A percentile compares a stretch with the other conserved stretches of the same genome.
Conservation (phyloP, 2,888 invertebrate genomes). For the Antheraea yamamai region DNA sequence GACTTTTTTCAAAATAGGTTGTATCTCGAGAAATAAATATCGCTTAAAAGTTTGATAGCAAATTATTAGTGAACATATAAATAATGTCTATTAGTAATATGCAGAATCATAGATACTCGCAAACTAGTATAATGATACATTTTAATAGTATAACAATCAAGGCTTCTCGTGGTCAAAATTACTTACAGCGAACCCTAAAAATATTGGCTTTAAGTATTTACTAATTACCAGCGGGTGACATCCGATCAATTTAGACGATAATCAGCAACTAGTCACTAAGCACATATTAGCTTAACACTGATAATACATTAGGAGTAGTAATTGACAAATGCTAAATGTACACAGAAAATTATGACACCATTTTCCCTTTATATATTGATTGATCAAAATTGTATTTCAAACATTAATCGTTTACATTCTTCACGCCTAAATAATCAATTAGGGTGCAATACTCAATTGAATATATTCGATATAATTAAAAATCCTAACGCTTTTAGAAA, state of each 20-base stretch:
- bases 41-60: too few relatives aligned
- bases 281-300: background rate
- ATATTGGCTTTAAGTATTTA: slow-evolving; percentile 14
- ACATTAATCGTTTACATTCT: too few relatives aligned
- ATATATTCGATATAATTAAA: too few relatives aligned
- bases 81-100: background rate
- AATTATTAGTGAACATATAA: too few relatives aligned
- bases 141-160: background rate
- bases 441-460: too few relatives aligned
- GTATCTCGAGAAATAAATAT: too few relatives aligned
- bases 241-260: slow-evolving; percentile 9
- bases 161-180: background rate
- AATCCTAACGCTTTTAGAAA: too few relatives aligned
- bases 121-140: background rate
- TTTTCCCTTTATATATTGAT: background rate
- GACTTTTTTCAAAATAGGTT: background rate
- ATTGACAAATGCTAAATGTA: background rate
- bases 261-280: slow-evolving; percentile 7
- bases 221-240: slow-evolving; percentile 12
- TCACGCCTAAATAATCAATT: too few relatives aligned
- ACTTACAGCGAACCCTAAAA: slow-evolving; percentile 9
- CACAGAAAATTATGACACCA: background rate
- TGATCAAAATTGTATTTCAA: background rate
- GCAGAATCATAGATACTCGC: background rate
- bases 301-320: background rate